A percentile compares a stretch with the other conserved stretches of the same genome.
phyloP scores from a whole-genome alignment of 2,113 vertebrate genomes.

The Pelmatolapia mariae region DNA sequence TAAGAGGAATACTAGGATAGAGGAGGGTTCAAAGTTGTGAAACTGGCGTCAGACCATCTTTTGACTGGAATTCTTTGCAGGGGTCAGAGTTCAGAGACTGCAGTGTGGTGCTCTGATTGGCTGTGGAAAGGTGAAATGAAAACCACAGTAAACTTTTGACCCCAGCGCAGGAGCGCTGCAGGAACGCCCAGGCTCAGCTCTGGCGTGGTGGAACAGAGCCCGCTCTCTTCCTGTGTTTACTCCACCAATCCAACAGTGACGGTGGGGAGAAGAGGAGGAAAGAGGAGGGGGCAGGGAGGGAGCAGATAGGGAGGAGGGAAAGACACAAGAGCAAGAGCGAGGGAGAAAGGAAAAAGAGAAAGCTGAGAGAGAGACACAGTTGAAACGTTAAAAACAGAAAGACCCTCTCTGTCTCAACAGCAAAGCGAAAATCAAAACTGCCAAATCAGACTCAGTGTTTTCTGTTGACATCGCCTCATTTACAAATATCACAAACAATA shows the following conservation, averaged over 20 bases:
- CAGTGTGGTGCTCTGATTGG: conserved; percentile 82
- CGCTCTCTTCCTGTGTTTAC: conserved; percentile 82
- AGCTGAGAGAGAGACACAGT: conserved; percentile 25
- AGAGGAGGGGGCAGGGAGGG: conserved; percentile 2
- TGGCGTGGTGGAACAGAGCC: conserved; percentile 76
- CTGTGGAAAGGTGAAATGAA: conserved; percentile 95
- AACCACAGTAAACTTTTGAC: conserved; percentile 99
- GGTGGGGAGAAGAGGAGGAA: conserved; percentile 1
- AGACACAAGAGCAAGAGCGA: background rate
- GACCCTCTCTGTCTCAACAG: background rate
- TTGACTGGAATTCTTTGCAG: conserved; percentile 80
- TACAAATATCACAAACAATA: background rate
- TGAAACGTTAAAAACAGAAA: conserved; percentile 8
- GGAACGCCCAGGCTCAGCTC: conserved; percentile 88
- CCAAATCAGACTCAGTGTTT: background rate
- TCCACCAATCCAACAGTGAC: conserved; percentile 66
- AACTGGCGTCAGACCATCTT: conserved; percentile 67
- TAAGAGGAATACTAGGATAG: conserved; percentile 7
- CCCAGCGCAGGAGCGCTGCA: conserved; percentile 80
- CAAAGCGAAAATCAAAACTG: background rate
- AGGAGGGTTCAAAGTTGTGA: conserved; percentile 39
- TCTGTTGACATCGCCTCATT: background rate
- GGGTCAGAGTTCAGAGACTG: conserved; percentile 78
- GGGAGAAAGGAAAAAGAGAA: conserved; percentile 5
- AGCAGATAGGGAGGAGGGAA: conserved; percentile 23